Evolutionary conservation across 2,797 vertebrate species (phyloP).

Genomic region (Anomalospiza imberbis): DNA sequence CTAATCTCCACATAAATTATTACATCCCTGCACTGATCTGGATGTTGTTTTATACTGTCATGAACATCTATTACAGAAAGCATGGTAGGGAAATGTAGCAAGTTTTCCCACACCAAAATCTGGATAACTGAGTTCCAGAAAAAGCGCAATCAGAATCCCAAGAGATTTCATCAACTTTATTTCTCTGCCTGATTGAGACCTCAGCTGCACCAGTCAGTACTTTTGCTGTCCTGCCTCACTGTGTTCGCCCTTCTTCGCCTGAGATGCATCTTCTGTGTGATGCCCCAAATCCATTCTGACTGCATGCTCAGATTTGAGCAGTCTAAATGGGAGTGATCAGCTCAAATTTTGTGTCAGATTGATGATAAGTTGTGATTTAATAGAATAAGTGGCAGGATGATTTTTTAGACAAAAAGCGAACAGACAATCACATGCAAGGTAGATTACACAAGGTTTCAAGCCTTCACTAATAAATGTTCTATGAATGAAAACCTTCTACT

Average conservation of each 20-base stretch:
- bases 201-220: not conserved
- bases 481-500: not conserved
- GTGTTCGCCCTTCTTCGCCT: rapidly evolving
- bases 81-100: not conserved
- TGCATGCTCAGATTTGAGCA: not conserved
- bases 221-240: not conserved
- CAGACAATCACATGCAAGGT: not conserved
- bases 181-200: not conserved
- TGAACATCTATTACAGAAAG: not conserved
- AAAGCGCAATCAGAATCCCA: not conserved
- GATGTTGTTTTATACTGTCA: not conserved
- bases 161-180: not conserved
- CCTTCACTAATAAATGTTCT: not conserved
- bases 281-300: not conserved
- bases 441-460: not conserved
- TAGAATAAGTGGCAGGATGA: not conserved
- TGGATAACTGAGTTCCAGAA: not conserved
- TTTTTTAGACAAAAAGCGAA: not conserved
- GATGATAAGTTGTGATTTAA: not conserved
- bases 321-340: not conserved
- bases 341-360: not conserved
- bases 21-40: not conserved
- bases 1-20: not conserved
- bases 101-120: not conserved
- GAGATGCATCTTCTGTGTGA: not conserved